Evolutionary conservation across 2,797 vertebrate genomes (phyloP).

Genomic region (Acanthopagrus latus): DNA sequence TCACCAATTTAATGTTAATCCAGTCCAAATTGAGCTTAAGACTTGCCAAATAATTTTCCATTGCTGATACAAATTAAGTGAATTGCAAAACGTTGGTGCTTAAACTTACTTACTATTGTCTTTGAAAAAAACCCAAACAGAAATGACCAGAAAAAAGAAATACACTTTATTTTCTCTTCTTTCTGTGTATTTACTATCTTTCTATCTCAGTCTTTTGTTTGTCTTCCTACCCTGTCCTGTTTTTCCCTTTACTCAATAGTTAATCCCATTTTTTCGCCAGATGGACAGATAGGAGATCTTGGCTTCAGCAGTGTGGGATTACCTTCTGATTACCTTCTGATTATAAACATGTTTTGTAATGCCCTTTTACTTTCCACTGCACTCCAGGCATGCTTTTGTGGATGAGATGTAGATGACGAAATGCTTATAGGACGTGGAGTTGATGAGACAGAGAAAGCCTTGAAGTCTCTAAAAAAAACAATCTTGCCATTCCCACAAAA

Average conservation of each 20-base stretch:
- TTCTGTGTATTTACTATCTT: neutral
- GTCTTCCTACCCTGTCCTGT: neutral
- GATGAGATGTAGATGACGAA: neutral
- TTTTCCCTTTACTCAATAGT: conserved; percentile 31
- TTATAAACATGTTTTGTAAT: conserved; percentile 31
- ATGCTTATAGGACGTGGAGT: neutral
- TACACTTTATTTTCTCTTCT: neutral
- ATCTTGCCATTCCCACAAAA: neutral
- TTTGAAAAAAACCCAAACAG: neutral
- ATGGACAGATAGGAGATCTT: conserved; percentile 50
- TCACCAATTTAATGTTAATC: neutral
- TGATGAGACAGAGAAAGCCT: neutral
- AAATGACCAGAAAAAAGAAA: neutral
- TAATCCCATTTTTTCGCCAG: conserved; percentile 67
- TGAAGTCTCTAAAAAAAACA: neutral
- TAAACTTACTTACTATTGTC: neutral
- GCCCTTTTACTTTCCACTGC: neutral
- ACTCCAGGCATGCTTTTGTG: neutral
- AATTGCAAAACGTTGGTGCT: neutral
- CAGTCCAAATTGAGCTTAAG: neutral
- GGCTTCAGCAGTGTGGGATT: conserved; percentile 46
- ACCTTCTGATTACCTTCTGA: conserved; percentile 35
- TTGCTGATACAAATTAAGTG: neutral
- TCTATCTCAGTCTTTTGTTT: neutral
- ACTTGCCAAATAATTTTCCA: neutral